Conservation (phyloP, 2,797 vertebrate species). For the Phyllotis vaccarum region DNA sequence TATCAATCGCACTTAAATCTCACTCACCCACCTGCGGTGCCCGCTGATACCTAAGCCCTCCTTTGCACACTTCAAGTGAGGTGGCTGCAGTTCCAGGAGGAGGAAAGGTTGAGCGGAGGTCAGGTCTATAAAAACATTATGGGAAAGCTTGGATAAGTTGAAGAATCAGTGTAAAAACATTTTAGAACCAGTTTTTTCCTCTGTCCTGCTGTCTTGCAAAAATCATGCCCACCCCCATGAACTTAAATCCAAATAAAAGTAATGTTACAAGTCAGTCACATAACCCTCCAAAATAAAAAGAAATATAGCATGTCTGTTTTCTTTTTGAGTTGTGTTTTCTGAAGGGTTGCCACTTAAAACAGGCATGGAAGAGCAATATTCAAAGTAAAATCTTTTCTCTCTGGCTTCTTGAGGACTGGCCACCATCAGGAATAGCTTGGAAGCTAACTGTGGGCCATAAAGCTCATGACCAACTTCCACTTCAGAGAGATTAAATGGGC, state of each 20-base stretch:
- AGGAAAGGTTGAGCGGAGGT: constrained; percentile 78
- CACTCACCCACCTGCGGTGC: constrained; percentile 69
- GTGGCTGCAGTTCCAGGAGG: constrained; percentile 70
- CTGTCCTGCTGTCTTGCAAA: constrained; percentile 47
- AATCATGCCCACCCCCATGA: neutral
- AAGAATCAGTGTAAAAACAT: constrained; percentile 70
- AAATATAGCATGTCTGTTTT: neutral
- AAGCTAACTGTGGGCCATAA: neutral
- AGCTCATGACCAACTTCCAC: neutral
- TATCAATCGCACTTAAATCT: constrained; percentile 84
- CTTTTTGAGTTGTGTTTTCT: constrained; percentile 23
- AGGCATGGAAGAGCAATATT: neutral
- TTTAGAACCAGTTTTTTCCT: constrained; percentile 55
- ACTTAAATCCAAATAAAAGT: constrained; percentile 53
- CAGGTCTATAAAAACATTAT: constrained; percentile 80
- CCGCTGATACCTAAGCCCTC: constrained; percentile 76
- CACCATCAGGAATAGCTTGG: neutral
- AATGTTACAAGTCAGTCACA: constrained; percentile 4
- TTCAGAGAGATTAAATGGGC: neutral
- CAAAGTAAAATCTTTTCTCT: neutral
- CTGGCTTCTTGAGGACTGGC: neutral
- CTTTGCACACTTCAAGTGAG: constrained; percentile 77
- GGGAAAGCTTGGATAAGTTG: constrained; percentile 54
- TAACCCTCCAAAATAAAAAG: constrained; percentile 7
- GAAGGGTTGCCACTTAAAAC: neutral